A percentile compares a stretch with the other conserved stretches of the same genome.
phyloP scores from a whole-genome alignment of 2,888 invertebrate species.

The Augiades crinisus region DNA sequence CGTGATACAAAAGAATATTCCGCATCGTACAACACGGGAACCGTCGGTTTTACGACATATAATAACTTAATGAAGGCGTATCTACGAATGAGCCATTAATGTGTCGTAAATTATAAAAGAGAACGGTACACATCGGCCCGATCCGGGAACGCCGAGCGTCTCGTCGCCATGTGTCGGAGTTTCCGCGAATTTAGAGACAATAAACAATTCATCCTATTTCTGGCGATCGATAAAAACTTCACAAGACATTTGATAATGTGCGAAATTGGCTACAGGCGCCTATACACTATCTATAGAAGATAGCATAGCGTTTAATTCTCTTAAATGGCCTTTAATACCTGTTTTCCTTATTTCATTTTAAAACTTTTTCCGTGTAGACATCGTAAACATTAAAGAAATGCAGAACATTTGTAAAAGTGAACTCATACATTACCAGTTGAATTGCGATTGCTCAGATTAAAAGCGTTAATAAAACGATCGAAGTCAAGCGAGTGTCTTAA shows the following conservation, averaged over 20 bases:
- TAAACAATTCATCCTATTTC: neutral
- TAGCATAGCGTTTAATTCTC: too few species aligned
- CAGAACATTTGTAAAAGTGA: neutral
- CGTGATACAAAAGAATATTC: too few species aligned
- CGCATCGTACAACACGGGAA: too few species aligned
- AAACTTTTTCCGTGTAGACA: too few species aligned
- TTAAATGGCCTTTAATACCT: too few species aligned
- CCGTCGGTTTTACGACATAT: neutral
- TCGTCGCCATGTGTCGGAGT: neutral
- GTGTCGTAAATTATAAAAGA: constrained; percentile 8
- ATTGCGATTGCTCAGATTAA: constrained; percentile 1
- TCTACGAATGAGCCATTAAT: constrained; percentile 6
- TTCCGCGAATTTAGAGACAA: neutral
- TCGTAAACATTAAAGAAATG: neutral
- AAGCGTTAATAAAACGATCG: constrained; percentile 8
- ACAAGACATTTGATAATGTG: neutral
- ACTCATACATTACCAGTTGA: neutral
- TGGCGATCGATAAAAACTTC: neutral
- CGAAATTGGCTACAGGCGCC: neutral
- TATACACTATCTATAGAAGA: too few species aligned
- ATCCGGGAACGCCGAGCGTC: neutral
- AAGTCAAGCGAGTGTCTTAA: neutral
- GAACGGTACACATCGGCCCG: neutral
- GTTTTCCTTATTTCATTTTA: too few species aligned
- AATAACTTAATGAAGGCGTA: neutral